phyloP scores from a whole-genome alignment of 2,888 invertebrate genomes.

The Perizoma flavofasciatum region DNA sequence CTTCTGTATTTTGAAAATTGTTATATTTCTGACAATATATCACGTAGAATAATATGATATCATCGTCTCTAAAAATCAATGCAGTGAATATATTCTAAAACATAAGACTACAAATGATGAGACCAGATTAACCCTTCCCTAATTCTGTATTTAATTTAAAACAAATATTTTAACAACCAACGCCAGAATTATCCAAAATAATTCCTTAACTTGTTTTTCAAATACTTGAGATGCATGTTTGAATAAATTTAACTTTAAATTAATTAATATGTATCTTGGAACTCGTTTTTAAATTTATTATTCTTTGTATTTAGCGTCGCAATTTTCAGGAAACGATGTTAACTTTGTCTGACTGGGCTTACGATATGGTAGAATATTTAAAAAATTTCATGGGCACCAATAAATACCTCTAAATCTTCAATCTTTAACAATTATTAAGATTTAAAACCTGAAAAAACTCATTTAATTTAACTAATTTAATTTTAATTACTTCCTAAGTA shows the following conservation, averaged over 20 bases:
- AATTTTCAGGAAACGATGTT: constrained; percentile 14
- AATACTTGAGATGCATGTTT: constrained; percentile 9
- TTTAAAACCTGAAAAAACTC: no score
- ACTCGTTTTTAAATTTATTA: constrained; percentile 5
- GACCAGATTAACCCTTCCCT: background rate
- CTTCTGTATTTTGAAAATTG: no score
- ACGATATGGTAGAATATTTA: constrained; percentile 3
- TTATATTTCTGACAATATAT: no score
- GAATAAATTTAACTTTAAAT: constrained; percentile 10
- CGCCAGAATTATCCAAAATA: background rate
- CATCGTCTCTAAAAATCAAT: no score
- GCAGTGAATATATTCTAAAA: background rate
- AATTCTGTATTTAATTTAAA: constrained; percentile 1
- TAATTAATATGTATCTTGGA: constrained; percentile 3
- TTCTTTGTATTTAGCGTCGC: background rate
- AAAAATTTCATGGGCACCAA: background rate
- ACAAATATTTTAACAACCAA: constrained; percentile 11
- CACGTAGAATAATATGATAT: no score
- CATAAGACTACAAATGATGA: background rate
- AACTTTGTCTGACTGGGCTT: constrained; percentile 1
- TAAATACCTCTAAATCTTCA: no score
- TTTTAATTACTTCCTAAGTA: no score
- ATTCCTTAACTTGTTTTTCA: constrained; percentile 4
- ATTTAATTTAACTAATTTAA: no score
- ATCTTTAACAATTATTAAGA: no score